Base-by-base conservation (phyloP, 1,140 invertebrate genomes). In the Drosophila tristis region DNA sequence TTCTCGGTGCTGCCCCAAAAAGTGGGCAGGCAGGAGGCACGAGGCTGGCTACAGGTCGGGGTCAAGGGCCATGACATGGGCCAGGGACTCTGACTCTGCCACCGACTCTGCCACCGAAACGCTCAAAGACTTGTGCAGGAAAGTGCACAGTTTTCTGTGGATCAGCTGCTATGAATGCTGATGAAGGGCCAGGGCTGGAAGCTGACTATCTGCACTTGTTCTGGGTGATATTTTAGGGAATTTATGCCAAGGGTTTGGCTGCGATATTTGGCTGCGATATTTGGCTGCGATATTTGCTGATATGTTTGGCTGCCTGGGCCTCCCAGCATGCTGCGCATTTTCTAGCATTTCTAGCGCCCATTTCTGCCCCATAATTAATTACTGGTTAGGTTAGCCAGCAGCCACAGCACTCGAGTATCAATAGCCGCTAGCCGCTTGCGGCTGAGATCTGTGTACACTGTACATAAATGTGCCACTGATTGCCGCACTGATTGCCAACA, bases 381-480 rank as follows among this genome's bases (percentile, higher is more conserved):
- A 13, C 8, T 20, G 11, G 20, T 20, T 11, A 58, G n/a, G 11
- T 44, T 31, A 9, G 9, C 13, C 6, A 20, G 4, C 6, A 8
- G 9, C 20, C n/a, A 23, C 23, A 15, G 20, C 4, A 23, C 43
- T 70, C 45, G 50, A 70, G 35, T 58, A 70, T 70, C 51, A 68
- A 70, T 70, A 70, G 67, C 66, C 63, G 31, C 26, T 25, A 0
- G 0, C 7, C 29, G 2, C 20, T 15, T 25, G 49, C 8, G 3
- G 13, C 2, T 15, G 8, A 39, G 11, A 50, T 70, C 64, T 43
- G 35, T 65, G 51, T 43, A 67, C 67, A 53, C 74, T 65, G 51
- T 43, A 67, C 67, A 53, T 79, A 74, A 74, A 53, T 79, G 76
- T 57, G 20, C n/a, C 66, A 43, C 44, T 49, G 66, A 70, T 68